Percentiles rank a stretch among this genome's conserved stretches.
Evolutionary conservation across 2,888 invertebrate genomes (phyloP).

Genomic region (Caradrina clavipalpis): DNA sequence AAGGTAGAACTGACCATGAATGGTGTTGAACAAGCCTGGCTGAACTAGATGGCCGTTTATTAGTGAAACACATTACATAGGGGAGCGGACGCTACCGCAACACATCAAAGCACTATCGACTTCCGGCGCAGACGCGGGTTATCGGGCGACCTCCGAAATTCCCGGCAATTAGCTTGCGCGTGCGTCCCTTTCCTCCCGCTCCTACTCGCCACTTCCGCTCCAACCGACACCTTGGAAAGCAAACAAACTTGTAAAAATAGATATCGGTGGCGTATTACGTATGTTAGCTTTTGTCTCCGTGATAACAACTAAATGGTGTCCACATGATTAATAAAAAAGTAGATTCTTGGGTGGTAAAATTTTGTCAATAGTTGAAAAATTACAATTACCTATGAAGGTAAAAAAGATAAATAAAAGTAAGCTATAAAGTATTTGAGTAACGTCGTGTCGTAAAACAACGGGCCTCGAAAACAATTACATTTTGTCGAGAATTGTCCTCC

Average conservation of each 20-base stretch:
- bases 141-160: conserved; percentile 89
- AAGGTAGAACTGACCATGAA: not conserved
- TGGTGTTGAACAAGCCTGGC: conserved; percentile 2
- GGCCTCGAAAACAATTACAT: conserved; percentile 35
- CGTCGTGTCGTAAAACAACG: conserved; percentile 27
- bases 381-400: not conserved
- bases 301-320: conserved; percentile 27
- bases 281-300: conserved; percentile 36
- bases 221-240: conserved; percentile 72
- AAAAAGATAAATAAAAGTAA: not conserved
- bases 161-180: conserved; percentile 85
- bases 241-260: conserved; percentile 58
- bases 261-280: conserved; percentile 56
- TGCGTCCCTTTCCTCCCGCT: conserved; percentile 77
- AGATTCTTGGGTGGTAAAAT: not conserved
- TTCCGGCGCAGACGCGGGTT: conserved; percentile 87
- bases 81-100: conserved; percentile 81
- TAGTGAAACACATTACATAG: conserved; percentile 68
- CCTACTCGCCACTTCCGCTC: conserved; percentile 75
- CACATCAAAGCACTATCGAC: conserved; percentile 88
- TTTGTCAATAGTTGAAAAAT: not conserved
- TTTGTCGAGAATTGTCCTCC: conserved; percentile 32
- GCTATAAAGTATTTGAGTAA: conserved; percentile 11
- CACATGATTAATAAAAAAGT: conserved; percentile 31
- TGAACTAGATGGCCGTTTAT: conserved; percentile 61